Evolutionary conservation across 2,113 vertebrate species (phyloP), one percentile per base, ranked within the genome.

Genomic region (Poeciliopsis prolifica): DNA sequence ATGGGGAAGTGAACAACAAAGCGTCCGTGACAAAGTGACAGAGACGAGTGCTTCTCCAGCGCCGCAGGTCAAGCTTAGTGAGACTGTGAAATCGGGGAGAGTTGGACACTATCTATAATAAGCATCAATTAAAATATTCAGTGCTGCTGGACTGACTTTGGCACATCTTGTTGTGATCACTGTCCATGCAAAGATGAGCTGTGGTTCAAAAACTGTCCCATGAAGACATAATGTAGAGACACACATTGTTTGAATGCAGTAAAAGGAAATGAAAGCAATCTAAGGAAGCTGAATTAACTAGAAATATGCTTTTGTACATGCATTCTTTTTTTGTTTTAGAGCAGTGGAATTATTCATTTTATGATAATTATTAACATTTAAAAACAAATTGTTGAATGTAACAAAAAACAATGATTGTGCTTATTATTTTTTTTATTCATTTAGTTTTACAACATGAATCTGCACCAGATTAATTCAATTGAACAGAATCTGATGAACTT

Each of bases 41-140:
- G 68, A 78, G 72, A 86, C 68, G 81, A 88, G 87, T 66, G 48
- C 85, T 85, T 81, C 74, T 62, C 69, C 61, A 66, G 66, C 1
- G 79, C 87, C 89, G 79, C 73, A 73, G 85, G 87, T 91, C 75
- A 85, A 80, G 82, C 84, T 87, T 88, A 89, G 86, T 9, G 5
- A 85, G 89, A 70, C 84, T 83, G 86, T 83, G 79, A 87, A 89
- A 86, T 87, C 86, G 70, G 74, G 68, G 76, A 66, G 84, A 90
- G 77, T 83, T 65, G 61, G 85, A 82, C 64, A 12, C 82, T 87
- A 91, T 91, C 91, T 92, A 90, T 92, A 92, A 92, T 93, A 91
- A 89, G 85, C 87, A 91, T 92, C 88, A 84, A 91, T 89, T 92
- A 84, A 92, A 92, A 91, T 87, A 92, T 90, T 91, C 78, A 89